These are phyloP conservation scores for Aphaenogaster floridana DNA, from an alignment of 1,140 invertebrate species.

Conservation along the genomic window DNA sequence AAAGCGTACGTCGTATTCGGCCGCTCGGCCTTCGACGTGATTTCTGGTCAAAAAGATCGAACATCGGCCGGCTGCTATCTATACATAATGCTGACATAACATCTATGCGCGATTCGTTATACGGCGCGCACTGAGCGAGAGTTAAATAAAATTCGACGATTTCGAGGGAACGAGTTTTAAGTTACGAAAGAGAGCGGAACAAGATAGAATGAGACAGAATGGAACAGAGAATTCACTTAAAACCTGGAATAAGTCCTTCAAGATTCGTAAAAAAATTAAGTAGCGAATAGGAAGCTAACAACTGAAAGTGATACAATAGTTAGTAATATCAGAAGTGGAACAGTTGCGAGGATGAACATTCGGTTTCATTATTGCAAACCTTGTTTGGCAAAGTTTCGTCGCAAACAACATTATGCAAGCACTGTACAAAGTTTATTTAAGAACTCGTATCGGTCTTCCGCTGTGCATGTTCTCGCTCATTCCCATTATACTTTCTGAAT, in stretches of 20 bases:
- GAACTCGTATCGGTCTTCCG: slow-evolving; percentile 31
- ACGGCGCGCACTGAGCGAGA: slow-evolving; percentile 11
- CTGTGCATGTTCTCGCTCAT: not conserved
- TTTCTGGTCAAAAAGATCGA: slow-evolving; percentile 70
- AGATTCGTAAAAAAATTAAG: not conserved
- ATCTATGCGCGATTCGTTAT: slow-evolving; percentile 24
- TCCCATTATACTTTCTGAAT: slow-evolving; percentile 16
- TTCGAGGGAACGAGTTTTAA: not conserved
- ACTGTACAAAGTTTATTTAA: slow-evolving; percentile 42
- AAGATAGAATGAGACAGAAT: not conserved
- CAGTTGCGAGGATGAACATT: not conserved
- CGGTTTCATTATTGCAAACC: slow-evolving; percentile 25
- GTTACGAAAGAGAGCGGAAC: not conserved
- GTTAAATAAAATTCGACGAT: slow-evolving; percentile 61
- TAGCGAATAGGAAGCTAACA: not conserved
- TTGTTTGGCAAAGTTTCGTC: slow-evolving; percentile 37
- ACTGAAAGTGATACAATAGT: not conserved
- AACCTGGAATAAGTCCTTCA: not conserved
- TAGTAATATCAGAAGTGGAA: not conserved
- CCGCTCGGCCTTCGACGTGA: slow-evolving; percentile 67
- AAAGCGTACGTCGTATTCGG: slow-evolving; percentile 38
- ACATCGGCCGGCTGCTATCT: slow-evolving; percentile 62
- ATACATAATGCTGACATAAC: slow-evolving; percentile 77
- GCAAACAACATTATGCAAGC: slow-evolving; percentile 52
- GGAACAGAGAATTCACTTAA: not conserved